Evolutionary conservation across 2,888 invertebrate genomes (phyloP).

Genomic region (Urechis unicinctus): DNA sequence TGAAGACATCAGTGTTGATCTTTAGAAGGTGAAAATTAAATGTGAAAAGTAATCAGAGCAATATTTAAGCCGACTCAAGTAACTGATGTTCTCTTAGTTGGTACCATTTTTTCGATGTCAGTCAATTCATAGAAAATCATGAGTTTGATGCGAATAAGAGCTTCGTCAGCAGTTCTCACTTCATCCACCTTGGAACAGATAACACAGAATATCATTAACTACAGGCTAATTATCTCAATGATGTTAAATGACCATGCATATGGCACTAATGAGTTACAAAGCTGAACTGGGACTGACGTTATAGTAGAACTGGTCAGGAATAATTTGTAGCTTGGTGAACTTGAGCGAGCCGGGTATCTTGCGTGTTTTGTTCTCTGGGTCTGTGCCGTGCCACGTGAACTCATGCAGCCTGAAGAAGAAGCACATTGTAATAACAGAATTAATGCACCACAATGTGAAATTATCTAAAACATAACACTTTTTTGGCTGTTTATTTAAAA

Average conservation of each 20-base stretch:
- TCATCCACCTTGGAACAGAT: conserved; percentile 34
- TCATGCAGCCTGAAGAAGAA: conserved; percentile 38
- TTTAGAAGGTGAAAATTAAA: too few species aligned
- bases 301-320: conserved; percentile 47
- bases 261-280: neutral
- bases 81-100: too few species aligned
- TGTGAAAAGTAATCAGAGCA: too few species aligned
- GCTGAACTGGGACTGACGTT: conserved; percentile 30
- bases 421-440: too few species aligned
- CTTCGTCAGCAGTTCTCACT: conserved; percentile 43
- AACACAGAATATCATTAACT: neutral
- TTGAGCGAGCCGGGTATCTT: conserved; percentile 26
- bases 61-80: too few species aligned
- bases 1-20: too few species aligned
- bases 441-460: too few species aligned
- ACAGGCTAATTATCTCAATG: neutral
- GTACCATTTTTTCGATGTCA: conserved; percentile 43
- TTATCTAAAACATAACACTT: too few species aligned
- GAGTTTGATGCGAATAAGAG: conserved; percentile 42
- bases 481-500: too few species aligned
- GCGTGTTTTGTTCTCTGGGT: conserved; percentile 36
- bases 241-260: neutral
- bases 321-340: conserved; percentile 37
- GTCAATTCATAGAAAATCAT: conserved; percentile 44
- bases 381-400: conserved; percentile 46